A percentile compares a stretch with the other conserved stretches of the same genome.
These are phyloP conservation scores for Seriola dumerili DNA, from an alignment of 2,113 vertebrate species.

Conservation along the genomic window DNA sequence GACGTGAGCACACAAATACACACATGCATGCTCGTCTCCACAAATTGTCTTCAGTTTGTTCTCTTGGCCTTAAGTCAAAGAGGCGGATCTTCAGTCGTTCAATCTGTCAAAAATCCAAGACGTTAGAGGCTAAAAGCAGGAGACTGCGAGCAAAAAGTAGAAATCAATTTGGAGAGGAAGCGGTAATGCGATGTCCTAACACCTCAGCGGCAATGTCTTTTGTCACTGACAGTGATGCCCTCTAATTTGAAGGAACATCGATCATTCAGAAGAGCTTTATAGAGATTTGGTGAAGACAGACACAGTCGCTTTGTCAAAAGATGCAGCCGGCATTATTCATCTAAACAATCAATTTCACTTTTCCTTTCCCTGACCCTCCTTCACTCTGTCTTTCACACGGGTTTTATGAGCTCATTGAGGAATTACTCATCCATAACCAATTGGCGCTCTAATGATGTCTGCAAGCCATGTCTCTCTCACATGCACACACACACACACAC, in stretches of 20 bases:
- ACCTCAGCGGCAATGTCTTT: constrained; percentile 17
- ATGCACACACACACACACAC: background rate
- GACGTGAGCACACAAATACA: background rate
- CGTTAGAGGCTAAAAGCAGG: background rate
- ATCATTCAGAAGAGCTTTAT: constrained; percentile 28
- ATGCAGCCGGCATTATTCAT: constrained; percentile 40
- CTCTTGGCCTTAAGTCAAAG: constrained; percentile 38
- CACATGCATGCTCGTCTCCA: background rate
- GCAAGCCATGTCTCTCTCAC: constrained; percentile 24
- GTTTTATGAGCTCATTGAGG: constrained; percentile 61
- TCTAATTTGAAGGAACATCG: constrained; percentile 59
- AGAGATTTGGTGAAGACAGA: constrained; percentile 35
- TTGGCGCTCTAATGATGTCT: constrained; percentile 68
- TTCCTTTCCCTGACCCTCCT: constrained; percentile 51
- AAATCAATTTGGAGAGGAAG: constrained; percentile 43
- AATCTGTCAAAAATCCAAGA: constrained; percentile 37
- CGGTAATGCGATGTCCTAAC: background rate
- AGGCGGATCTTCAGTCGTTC: constrained; percentile 1
- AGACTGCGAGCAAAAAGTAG: constrained; percentile 9
- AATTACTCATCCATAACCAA: constrained; percentile 67
- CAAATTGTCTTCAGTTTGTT: constrained; percentile 24
- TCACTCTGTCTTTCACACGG: constrained; percentile 36
- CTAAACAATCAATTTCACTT: constrained; percentile 57
- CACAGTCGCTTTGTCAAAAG: constrained; percentile 40
- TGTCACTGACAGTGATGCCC: constrained; percentile 38